Evolutionary conservation across 2,888 invertebrate genomes (phyloP).

Genomic region (Lottia scabra): DNA sequence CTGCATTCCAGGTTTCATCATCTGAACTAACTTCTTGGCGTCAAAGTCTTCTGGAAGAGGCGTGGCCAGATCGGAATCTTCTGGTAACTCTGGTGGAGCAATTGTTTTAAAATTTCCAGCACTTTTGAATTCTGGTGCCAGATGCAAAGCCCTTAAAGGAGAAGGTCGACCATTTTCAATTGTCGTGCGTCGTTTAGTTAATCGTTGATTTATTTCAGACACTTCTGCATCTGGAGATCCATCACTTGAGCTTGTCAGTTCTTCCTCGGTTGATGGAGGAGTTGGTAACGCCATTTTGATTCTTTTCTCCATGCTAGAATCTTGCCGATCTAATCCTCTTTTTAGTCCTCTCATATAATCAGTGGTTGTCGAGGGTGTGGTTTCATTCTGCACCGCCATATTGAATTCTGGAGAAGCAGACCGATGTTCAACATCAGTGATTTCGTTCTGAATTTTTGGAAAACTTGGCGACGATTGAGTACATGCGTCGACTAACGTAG

Average conservation of each 20-base stretch:
- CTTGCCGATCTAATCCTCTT: conserved; percentile 23
- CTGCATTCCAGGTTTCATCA: conserved; percentile 10
- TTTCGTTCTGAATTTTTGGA: conserved; percentile 6
- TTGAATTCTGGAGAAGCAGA: conserved; percentile 30
- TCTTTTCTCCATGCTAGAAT: conserved; percentile 40
- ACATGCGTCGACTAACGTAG: conserved; percentile 32
- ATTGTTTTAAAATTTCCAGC: conserved; percentile 11
- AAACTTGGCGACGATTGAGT: conserved; percentile 35
- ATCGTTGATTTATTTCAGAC: conserved; percentile 23
- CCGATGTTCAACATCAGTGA: conserved; percentile 7
- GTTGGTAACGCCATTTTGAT: conserved; percentile 47
- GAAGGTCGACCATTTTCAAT: conserved; percentile 35
- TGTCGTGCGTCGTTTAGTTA: conserved; percentile 19
- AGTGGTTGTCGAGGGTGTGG: conserved; percentile 26
- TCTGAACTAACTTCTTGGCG: conserved; percentile 9
- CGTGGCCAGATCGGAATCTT: conserved; percentile 15
- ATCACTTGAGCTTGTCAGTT: conserved; percentile 21
- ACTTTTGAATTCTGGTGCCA: conserved; percentile 43
- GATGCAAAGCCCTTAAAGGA: conserved; percentile 48
- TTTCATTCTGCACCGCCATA: conserved; percentile 28
- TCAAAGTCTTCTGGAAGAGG: conserved; percentile 21
- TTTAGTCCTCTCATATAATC: conserved; percentile 25
- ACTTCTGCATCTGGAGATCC: conserved; percentile 22
- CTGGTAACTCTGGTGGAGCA: conserved; percentile 16
- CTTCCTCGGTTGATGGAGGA: conserved; percentile 41